Base-by-base conservation (phyloP, 2,888 invertebrate species). In the Tupiocoris notatus region DNA sequence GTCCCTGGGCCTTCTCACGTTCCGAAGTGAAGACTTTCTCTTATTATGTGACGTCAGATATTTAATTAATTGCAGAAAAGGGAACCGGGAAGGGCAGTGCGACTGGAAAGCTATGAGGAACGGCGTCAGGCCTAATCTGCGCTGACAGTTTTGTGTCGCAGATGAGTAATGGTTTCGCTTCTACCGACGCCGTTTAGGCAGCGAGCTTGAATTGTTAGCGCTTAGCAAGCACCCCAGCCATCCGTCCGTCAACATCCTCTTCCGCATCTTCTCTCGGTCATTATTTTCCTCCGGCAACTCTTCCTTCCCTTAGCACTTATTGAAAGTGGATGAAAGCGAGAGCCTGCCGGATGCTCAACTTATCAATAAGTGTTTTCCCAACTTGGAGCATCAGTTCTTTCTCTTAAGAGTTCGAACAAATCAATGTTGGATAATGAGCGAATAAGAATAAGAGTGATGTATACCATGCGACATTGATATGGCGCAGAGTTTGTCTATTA, bases 71-170 rank as follows among this genome's bases (percentile, higher is more conserved):
- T 16, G 57, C 22, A 39, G 65, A 39, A 20, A 56, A 7, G 24
- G 21, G 59, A 59, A 25, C n/a, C 58, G 16, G 9, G 39, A 18
- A 9, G 65, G 1, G 39, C 39, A 39, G 39, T 39, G 3, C 3
- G 6, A 39, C 39, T 12, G 39, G 12, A 12, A 39, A 39, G 39
- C 6, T 7, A 39, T 7, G 39, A 12, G 39, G 39, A 39, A 3
- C 39, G 39, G 39, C 39, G 63, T 61, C 61, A 39, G 63, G 73
- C 73, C 20, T 73, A 73, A 73, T 73, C 73, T 62, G 25, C 39
- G 25, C 25, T 73, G 73, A 73, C 73, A 73, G 73, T 73, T 73
- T 73, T 62, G 73, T 73, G 73, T 73, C 73, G 25, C 73, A 62
- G 63, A 73, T 73, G 73, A 73, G 62, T 73, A 73, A 73, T 73